Percentiles rank a stretch among this genome's conserved stretches.
phyloP scores from a whole-genome alignment of 2,888 invertebrate species.

The Eueremaeus valkanovi region DNA sequence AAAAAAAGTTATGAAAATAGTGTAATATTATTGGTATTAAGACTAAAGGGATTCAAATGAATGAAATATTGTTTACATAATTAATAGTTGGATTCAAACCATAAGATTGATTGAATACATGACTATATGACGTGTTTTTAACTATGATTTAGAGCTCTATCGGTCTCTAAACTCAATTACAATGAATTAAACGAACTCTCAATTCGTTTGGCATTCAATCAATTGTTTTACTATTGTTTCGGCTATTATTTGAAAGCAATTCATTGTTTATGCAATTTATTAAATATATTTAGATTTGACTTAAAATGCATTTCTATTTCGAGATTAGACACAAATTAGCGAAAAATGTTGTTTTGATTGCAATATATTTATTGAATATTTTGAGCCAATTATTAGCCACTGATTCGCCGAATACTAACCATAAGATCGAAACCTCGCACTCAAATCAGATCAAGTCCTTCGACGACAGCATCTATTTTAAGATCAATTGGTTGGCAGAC shows the following conservation, averaged over 20 bases:
- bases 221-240: too few species aligned
- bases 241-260: too few species aligned
- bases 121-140: slow-evolving; percentile 19
- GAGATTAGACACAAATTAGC: background rate
- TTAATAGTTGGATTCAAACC: background rate
- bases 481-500: slow-evolving; percentile 38
- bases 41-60: too few species aligned
- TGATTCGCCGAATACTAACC: background rate
- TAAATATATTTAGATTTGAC: background rate
- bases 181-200: too few species aligned
- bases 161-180: background rate
- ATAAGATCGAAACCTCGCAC: slow-evolving; percentile 19
- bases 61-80: background rate
- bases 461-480: slow-evolving; percentile 35
- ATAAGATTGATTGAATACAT: background rate
- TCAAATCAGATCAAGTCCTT: slow-evolving; percentile 23
- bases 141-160: background rate
- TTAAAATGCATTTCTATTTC: background rate
- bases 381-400: background rate
- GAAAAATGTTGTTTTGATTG: background rate
- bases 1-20: too few species aligned
- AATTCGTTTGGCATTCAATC: too few species aligned
- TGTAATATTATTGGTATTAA: too few species aligned
- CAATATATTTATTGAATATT: background rate
- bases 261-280: too few species aligned